phyloP scores from a whole-genome alignment of 53 echinoderm and acorn worm species.

The Crossaster papposus region DNA sequence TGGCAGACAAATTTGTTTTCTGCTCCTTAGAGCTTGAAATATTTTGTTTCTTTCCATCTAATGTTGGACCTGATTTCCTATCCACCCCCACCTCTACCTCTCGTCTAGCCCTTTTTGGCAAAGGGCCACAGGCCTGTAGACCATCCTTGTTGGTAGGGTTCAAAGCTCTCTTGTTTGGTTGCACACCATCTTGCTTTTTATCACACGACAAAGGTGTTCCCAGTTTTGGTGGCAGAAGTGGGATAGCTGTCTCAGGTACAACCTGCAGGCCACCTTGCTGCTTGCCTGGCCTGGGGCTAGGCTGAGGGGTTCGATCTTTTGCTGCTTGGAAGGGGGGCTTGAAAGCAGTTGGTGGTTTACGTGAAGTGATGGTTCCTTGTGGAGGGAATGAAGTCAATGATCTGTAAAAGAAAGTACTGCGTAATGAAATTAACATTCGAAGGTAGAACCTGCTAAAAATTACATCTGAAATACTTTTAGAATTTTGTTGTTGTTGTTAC shows the following conservation, averaged over 20 bases:
- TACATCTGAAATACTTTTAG: no score
- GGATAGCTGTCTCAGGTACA: constrained; percentile 43
- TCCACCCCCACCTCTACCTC: constrained; percentile 24
- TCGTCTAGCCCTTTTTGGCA: constrained; percentile 13
- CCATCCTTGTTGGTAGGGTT: not conserved
- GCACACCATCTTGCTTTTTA: not conserved
- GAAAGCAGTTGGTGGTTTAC: constrained; percentile 5
- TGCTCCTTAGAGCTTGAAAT: not conserved
- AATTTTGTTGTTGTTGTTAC: no score
- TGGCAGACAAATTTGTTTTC: not conserved
- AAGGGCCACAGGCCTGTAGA: not conserved
- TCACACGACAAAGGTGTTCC: not conserved
- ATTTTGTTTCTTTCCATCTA: not conserved
- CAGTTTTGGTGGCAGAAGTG: constrained; percentile 1
- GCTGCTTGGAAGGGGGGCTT: not conserved
- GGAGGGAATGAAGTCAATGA: not conserved
- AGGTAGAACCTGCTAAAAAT: not conserved
- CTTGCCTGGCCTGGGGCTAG: not conserved
- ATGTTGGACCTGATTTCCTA: not conserved
- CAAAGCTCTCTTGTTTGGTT: constrained; percentile 29
- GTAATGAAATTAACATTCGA: not conserved
- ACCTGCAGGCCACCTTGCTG: constrained; percentile 40
- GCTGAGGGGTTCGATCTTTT: not conserved
- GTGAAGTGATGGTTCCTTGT: not conserved
- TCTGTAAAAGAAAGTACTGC: not conserved